Evolutionary conservation across 2,797 vertebrate species (phyloP).

Genomic region (Acanthornis magna): DNA sequence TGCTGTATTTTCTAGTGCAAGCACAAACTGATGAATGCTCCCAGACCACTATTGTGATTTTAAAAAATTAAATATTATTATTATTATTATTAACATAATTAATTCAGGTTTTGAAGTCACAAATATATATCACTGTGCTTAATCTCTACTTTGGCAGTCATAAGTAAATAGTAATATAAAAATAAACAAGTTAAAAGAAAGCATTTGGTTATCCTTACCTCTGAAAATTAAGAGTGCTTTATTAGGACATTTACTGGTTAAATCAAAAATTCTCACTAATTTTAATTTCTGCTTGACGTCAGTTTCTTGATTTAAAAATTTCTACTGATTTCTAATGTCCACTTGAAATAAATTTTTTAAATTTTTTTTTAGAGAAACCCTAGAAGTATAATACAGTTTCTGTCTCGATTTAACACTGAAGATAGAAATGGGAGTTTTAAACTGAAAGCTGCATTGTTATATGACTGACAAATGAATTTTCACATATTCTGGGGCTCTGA

Average conservation of each 20-base stretch:
- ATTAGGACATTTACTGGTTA: neutral
- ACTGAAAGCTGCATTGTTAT: neutral
- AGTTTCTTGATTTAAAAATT: neutral
- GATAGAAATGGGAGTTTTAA: neutral
- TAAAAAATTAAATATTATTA: neutral
- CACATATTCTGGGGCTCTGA: neutral
- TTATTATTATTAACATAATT: neutral
- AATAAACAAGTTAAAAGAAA: neutral
- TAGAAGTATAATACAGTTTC: neutral
- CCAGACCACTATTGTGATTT: neutral
- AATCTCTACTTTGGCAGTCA: neutral
- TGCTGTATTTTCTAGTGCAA: neutral
- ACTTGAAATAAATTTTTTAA: neutral
- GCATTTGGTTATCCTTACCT: neutral
- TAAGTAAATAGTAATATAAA: neutral
- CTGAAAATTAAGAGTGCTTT: neutral
- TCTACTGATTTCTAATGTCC: neutral
- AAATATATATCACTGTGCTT: neutral
- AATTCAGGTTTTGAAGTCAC: neutral
- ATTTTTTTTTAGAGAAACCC: neutral
- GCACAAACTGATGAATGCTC: neutral
- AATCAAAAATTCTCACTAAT: neutral
- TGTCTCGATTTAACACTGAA: neutral
- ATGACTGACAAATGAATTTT: neutral
- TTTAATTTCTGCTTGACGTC: neutral